phyloP scores from a whole-genome alignment of 2,888 invertebrate species.

The Sympetrum striolatum region DNA sequence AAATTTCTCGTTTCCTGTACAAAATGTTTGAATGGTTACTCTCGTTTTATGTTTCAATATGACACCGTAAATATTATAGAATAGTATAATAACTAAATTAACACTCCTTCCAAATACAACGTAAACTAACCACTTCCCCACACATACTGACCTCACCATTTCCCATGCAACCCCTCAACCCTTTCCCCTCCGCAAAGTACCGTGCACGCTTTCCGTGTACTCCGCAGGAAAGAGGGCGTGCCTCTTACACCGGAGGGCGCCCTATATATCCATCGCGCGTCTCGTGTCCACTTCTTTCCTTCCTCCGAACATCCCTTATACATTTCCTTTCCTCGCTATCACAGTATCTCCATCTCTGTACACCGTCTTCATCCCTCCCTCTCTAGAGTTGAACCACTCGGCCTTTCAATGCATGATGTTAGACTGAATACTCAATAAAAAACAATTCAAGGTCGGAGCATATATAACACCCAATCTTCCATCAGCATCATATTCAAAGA shows the following conservation, averaged over 20 bases:
- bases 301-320: slow-evolving; percentile 3
- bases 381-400: background rate
- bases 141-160: background rate
- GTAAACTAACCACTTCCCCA: background rate
- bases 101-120: background rate
- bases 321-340: background rate
- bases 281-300: background rate
- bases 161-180: background rate
- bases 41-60: too few species aligned
- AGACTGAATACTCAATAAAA: too few species aligned
- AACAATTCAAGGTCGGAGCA: too few species aligned
- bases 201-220: slow-evolving; percentile 21
- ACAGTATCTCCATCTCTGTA: background rate
- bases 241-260: background rate
- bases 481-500: too few species aligned
- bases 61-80: too few species aligned
- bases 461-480: too few species aligned
- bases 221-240: background rate
- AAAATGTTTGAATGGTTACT: too few species aligned
- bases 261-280: background rate
- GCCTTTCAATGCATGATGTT: too few species aligned
- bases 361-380: background rate
- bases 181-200: background rate
- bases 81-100: background rate
- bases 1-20: too few species aligned